Conservation (phyloP, 2,113 vertebrate genomes). For the Neomonachus schauinslandi region DNA sequence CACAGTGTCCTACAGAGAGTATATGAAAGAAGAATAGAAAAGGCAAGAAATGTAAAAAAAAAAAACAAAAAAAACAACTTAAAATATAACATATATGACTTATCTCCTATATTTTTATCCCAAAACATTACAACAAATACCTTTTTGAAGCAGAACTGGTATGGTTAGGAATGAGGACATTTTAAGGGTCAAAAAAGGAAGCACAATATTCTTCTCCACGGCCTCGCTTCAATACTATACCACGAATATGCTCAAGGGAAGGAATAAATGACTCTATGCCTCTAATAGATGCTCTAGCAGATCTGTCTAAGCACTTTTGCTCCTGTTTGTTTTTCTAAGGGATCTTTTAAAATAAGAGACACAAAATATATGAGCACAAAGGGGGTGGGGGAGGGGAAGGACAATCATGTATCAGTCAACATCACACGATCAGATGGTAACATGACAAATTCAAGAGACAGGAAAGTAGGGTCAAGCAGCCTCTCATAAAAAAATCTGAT, state of each 20-base stretch:
- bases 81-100: neutral
- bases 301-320: neutral
- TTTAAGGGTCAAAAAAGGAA: neutral
- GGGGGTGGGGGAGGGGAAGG: neutral
- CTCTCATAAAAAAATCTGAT: neutral
- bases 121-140: neutral
- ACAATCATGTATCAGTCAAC: neutral
- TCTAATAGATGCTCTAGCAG: neutral
- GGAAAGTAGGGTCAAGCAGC: neutral
- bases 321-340: slow-evolving; percentile 36
- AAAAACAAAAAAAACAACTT: neutral
- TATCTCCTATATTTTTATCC: neutral
- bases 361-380: neutral
- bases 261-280: neutral
- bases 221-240: neutral
- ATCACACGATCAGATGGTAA: neutral
- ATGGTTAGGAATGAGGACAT: neutral
- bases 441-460: neutral
- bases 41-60: neutral
- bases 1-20: neutral
- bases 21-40: neutral
- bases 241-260: neutral
- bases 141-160: neutral
- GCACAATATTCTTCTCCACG: neutral
- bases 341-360: neutral